phyloP scores from a whole-genome alignment of 2,888 invertebrate species.

The Aricia artaxerxes region DNA sequence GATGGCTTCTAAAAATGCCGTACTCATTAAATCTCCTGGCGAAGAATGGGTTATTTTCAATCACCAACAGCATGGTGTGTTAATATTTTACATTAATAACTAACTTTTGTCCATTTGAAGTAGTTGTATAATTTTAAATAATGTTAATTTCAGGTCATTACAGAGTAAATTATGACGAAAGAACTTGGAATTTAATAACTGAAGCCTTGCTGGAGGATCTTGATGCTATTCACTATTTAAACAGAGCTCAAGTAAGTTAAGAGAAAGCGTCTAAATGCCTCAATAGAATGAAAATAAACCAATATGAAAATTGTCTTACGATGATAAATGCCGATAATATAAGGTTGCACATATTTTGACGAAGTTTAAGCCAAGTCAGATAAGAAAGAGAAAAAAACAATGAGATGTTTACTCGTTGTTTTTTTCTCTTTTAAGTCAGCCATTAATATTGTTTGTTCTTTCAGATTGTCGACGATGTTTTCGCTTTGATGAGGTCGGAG shows the following conservation, averaged over 20 bases:
- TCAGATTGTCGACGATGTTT: constrained; percentile 69
- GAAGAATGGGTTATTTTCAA: constrained; percentile 84
- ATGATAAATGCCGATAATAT: too few relatives aligned
- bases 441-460: constrained; percentile 35
- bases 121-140: not conserved
- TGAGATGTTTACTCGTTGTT: too few relatives aligned
- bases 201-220: constrained; percentile 58
- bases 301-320: not conserved
- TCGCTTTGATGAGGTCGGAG: constrained; percentile 64
- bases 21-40: constrained; percentile 50
- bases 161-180: constrained; percentile 83
- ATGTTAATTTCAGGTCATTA: constrained; percentile 77
- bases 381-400: too few relatives aligned
- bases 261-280: not conserved
- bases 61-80: constrained; percentile 81
- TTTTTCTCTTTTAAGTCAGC: too few relatives aligned
- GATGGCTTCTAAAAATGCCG: constrained; percentile 64
- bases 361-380: too few relatives aligned
- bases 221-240: constrained; percentile 81
- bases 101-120: not conserved
- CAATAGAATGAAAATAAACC: not conserved
- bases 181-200: constrained; percentile 78
- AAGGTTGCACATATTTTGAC: too few relatives aligned
- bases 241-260: constrained; percentile 84
- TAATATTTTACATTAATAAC: not conserved